Evolutionary conservation across 2,888 invertebrate species (phyloP).

Genomic region (Amitus sp.): DNA sequence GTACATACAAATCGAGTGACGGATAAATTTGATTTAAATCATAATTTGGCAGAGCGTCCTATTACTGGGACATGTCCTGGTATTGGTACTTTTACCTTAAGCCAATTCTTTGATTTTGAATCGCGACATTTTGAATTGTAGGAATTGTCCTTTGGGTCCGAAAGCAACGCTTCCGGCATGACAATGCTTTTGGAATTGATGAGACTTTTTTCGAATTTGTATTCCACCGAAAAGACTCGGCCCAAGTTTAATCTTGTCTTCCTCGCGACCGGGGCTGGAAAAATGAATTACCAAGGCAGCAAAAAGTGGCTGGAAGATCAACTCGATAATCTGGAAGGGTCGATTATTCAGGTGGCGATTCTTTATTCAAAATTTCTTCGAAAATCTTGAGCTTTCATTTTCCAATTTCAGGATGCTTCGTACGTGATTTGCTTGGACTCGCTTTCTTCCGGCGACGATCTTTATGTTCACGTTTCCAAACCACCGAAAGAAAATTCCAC

Average conservation of each 20-base stretch:
- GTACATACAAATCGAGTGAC: too few relatives aligned
- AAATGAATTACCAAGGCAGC: conserved; percentile 93
- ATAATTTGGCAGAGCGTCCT: too few relatives aligned
- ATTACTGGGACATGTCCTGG: too few relatives aligned
- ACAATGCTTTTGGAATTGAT: conserved; percentile 88
- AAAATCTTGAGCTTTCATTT: conserved; percentile 14
- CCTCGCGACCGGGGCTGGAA: conserved; percentile 89
- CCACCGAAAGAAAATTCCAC: conserved; percentile 88
- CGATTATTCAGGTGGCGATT: conserved; percentile 74
- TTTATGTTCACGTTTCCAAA: conserved; percentile 95
- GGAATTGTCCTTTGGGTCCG: conserved; percentile 89
- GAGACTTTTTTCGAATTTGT: conserved; percentile 87
- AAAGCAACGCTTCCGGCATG: conserved; percentile 93
- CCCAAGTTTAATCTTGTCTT: conserved; percentile 86
- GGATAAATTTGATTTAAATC: too few relatives aligned
- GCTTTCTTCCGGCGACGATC: conserved; percentile 72
- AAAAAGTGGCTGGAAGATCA: conserved; percentile 97
- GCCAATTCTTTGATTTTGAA: conserved; percentile 3
- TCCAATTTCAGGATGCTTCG: conserved; percentile 77
- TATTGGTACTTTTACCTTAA: too few relatives aligned
- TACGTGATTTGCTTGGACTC: conserved; percentile 92
- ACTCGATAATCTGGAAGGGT: conserved; percentile 79
- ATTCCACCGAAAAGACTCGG: conserved; percentile 77
- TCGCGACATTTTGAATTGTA: conserved; percentile 61
- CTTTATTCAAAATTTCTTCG: neutral